Percentiles rank a stretch among this genome's conserved stretches.
Evolutionary conservation across 2,888 invertebrate species (phyloP).

Genomic region (Chironomus riparius): DNA sequence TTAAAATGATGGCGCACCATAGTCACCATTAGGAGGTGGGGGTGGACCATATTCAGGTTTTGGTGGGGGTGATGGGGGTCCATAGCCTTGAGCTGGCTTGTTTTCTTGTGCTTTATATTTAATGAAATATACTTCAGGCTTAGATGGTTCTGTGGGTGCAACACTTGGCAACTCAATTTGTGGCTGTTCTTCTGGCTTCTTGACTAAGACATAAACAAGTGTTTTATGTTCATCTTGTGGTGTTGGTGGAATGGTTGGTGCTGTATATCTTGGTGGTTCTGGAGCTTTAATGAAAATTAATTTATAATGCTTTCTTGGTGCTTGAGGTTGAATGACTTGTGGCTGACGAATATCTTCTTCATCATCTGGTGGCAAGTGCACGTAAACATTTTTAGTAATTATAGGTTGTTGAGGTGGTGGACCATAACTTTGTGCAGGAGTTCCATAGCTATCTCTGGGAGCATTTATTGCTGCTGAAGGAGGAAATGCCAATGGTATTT

Average conservation of each 20-base stretch:
- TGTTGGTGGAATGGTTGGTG: conserved; percentile 50
- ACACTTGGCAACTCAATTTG: conserved; percentile 70
- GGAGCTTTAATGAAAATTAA: conserved; percentile 52
- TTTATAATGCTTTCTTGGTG: conserved; percentile 49
- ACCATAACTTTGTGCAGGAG: conserved; percentile 34
- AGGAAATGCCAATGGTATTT: conserved; percentile 30
- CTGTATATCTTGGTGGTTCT: conserved; percentile 44
- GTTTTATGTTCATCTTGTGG: conserved; percentile 85
- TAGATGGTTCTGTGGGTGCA: conserved; percentile 75
- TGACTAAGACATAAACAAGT: conserved; percentile 76
- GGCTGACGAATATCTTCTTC: conserved; percentile 39
- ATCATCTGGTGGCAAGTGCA: conserved; percentile 50
- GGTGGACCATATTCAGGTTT: not conserved
- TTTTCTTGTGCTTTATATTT: conserved; percentile 56
- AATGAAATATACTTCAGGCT: conserved; percentile 85
- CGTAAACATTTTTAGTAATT: conserved; percentile 45
- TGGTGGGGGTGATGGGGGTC: conserved; percentile 35
- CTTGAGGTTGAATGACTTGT: conserved; percentile 41
- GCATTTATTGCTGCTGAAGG: conserved; percentile 18
- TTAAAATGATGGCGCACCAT: not conserved
- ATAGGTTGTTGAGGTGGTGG: conserved; percentile 37
- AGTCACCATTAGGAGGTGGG: not conserved
- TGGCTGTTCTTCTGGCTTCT: conserved; percentile 78
- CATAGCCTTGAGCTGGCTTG: conserved; percentile 38
- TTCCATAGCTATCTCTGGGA: no score